These are phyloP conservation scores for Actenoides hombroni DNA, from an alignment of 2,113 vertebrate genomes.

Conservation along the genomic window DNA sequence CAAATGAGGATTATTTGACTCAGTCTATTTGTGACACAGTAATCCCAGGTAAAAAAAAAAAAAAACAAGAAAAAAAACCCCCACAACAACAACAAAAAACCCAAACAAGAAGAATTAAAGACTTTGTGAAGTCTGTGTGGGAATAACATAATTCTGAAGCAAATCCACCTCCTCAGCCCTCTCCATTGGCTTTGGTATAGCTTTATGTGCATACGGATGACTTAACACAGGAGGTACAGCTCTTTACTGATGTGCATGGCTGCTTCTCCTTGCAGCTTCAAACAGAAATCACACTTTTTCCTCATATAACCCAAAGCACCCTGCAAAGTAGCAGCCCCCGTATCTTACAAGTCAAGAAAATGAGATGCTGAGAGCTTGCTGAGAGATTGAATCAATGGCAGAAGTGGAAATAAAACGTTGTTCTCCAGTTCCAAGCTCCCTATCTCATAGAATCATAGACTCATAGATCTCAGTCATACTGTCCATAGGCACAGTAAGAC, in stretches of 20 bases:
- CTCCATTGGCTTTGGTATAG: background rate
- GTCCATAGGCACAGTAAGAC: background rate
- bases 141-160: background rate
- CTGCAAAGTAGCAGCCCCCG: background rate
- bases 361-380: background rate
- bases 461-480: background rate
- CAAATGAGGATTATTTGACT: background rate
- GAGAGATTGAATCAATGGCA: background rate
- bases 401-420: background rate
- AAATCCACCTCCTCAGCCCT: background rate
- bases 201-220: background rate
- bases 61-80: background rate
- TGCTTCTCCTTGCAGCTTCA: background rate
- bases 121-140: background rate
- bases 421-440: background rate
- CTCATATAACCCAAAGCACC: background rate
- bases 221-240: background rate
- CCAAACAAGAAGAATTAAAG: background rate
- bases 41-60: background rate
- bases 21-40: background rate
- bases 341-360: background rate
- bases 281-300: background rate
- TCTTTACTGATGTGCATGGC: background rate
- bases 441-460: too few species aligned
- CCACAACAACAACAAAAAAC: too few species aligned